A percentile compares a stretch with the other conserved stretches of the same genome.
Evolutionary conservation across 1,140 invertebrate genomes (phyloP).

Genomic region (Leptinotarsa lineolata): DNA sequence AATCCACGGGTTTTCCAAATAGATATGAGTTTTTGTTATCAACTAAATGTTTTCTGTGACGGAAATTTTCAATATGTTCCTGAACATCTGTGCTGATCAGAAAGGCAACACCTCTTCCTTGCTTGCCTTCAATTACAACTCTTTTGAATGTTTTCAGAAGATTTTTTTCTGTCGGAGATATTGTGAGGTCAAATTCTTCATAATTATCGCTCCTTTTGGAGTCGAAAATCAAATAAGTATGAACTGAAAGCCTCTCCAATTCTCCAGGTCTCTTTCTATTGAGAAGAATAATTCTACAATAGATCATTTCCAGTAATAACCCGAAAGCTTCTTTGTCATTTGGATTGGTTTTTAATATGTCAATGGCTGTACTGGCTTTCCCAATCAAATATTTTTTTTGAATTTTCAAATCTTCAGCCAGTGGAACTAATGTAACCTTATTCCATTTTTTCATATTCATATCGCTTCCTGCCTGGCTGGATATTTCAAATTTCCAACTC

Average conservation of each 20-base stretch:
- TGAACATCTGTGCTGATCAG: conserved; percentile 23
- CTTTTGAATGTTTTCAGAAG: conserved; percentile 32
- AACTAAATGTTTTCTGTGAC: conserved; percentile 29
- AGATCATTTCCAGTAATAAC: conserved; percentile 40
- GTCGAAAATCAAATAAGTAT: conserved; percentile 17
- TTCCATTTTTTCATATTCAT: conserved; percentile 50
- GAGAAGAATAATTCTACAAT: conserved; percentile 35
- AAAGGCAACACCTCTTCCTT: conserved; percentile 33
- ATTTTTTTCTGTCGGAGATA: conserved; percentile 32
- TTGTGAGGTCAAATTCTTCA: conserved; percentile 31
- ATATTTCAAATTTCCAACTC: conserved; percentile 38
- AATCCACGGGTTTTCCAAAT: conserved; percentile 25
- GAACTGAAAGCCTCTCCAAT: conserved; percentile 17
- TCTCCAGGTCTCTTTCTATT: conserved; percentile 26
- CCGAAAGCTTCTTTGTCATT: conserved; percentile 34
- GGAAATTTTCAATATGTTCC: neutral
- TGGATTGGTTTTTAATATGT: conserved; percentile 24
- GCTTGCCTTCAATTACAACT: conserved; percentile 37
- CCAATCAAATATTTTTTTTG: conserved; percentile 26
- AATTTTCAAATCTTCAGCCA: conserved; percentile 50
- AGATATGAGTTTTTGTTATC: conserved; percentile 20
- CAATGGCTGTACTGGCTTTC: conserved; percentile 29
- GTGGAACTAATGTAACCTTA: conserved; percentile 49
- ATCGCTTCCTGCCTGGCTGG: conserved; percentile 43
- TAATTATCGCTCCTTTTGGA: conserved; percentile 22